Percentiles rank a stretch among this genome's conserved stretches.
These are phyloP conservation scores for Oligia strigilis DNA, from an alignment of 2,888 invertebrate species.

Conservation along the genomic window DNA sequence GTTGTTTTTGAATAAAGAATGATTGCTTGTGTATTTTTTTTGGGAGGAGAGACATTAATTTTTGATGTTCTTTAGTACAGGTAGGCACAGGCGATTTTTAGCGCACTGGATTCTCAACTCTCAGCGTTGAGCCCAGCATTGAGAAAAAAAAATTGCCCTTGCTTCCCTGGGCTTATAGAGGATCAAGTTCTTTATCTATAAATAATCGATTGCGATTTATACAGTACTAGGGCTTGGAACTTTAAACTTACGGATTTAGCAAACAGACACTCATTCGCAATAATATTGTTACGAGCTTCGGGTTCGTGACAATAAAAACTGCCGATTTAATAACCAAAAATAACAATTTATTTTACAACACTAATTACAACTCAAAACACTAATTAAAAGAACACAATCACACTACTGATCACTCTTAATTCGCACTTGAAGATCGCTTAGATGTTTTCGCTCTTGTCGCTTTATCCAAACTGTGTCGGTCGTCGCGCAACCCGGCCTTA, in stretches of 20 bases:
- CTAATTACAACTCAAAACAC: no score
- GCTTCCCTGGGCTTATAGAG: not conserved
- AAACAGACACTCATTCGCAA: not conserved
- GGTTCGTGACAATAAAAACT: no score
- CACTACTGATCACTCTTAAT: no score
- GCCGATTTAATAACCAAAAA: no score
- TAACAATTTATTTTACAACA: no score
- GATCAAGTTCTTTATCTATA: not conserved
- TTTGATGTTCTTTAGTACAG: not conserved
- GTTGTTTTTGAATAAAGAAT: constrained; percentile 7
- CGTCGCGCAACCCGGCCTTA: no score
- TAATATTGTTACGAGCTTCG: no score
- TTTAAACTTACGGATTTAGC: not conserved
- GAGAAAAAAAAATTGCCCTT: not conserved
- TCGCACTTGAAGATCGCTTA: no score
- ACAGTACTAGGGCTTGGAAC: not conserved
- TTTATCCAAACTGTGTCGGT: no score
- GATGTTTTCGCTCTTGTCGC: no score
- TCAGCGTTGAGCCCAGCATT: not conserved
- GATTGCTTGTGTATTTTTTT: not conserved
- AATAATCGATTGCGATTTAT: not conserved
- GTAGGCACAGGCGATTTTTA: not conserved
- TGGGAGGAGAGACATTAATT: no score
- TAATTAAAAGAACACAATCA: no score
- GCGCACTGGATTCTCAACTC: not conserved